These are phyloP conservation scores for Formica selysi DNA, from an alignment of 1,140 invertebrate species.

Conservation along the genomic window DNA sequence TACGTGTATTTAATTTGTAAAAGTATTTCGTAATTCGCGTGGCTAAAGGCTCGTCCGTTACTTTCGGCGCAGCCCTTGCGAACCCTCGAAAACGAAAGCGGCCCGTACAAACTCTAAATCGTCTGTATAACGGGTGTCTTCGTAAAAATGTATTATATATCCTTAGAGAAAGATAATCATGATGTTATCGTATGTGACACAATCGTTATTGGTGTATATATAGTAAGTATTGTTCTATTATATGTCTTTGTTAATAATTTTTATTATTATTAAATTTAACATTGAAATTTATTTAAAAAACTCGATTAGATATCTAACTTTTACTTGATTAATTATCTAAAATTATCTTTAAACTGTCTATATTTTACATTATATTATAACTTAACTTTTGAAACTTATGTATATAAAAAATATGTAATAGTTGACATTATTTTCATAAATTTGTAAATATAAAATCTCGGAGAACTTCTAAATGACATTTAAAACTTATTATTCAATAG, in stretches of 20 bases:
- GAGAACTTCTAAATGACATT: background rate
- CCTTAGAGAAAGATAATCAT: constrained; percentile 14
- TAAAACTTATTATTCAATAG: constrained; percentile 1
- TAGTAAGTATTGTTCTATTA: background rate
- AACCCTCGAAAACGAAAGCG: constrained; percentile 68
- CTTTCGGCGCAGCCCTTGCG: constrained; percentile 70
- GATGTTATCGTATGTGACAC: background rate
- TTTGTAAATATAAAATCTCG: background rate
- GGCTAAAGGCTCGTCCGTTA: constrained; percentile 75
- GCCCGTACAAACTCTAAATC: constrained; percentile 65
- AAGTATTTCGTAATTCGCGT: constrained; percentile 82
- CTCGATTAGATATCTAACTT: background rate
- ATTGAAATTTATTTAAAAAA: background rate
- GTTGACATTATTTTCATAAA: background rate
- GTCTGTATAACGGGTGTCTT: constrained; percentile 69
- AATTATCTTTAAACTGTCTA: background rate
- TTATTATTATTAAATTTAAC: background rate
- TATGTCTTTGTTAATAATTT: background rate
- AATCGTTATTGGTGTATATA: background rate
- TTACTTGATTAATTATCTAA: background rate
- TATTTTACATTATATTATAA: background rate
- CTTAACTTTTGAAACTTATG: background rate
- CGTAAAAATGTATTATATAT: constrained; percentile 31
- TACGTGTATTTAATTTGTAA: constrained; percentile 81
- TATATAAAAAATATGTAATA: background rate